Conservation (phyloP, 1,140 invertebrate genomes). For the Lordiphosa stackelbergi region DNA sequence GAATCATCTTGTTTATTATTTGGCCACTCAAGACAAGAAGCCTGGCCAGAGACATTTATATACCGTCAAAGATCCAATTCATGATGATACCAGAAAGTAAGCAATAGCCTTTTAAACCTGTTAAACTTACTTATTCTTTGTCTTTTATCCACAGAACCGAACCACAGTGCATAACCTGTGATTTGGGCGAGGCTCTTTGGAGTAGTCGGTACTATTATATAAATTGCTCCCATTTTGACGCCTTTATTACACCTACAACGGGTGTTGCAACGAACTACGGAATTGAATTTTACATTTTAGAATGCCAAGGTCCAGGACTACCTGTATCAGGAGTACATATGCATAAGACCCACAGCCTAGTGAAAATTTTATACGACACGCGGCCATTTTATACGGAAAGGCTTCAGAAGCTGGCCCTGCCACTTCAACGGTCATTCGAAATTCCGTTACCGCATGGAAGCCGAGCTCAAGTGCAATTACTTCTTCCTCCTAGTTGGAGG, state of each 20-base stretch:
- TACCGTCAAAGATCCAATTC: slow-evolving; percentile 84
- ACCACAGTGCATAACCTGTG: slow-evolving; percentile 89
- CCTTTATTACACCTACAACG: slow-evolving; percentile 81
- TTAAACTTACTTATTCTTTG: not conserved
- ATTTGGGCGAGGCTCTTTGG: slow-evolving; percentile 84
- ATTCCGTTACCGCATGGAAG: slow-evolving; percentile 87
- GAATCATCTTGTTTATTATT: slow-evolving; percentile 90
- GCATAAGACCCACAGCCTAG: slow-evolving; percentile 83
- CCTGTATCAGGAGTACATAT: slow-evolving; percentile 86
- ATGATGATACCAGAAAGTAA: slow-evolving; percentile 83
- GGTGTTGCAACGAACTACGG: slow-evolving; percentile 77
- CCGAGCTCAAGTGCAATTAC: slow-evolving; percentile 86
- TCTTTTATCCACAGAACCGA: slow-evolving; percentile 77
- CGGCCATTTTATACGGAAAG: slow-evolving; percentile 82
- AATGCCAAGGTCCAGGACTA: slow-evolving; percentile 88
- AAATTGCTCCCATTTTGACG: slow-evolving; percentile 89
- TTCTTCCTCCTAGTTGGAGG: slow-evolving; percentile 89
- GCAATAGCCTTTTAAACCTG: not conserved
- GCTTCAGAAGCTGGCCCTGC: slow-evolving; percentile 85
- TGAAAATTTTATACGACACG: slow-evolving; percentile 86
- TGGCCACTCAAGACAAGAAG: slow-evolving; percentile 86
- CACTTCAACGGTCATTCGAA: slow-evolving; percentile 86
- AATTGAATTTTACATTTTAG: slow-evolving; percentile 85
- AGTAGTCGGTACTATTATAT: slow-evolving; percentile 85
- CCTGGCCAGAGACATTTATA: slow-evolving; percentile 92